A percentile compares a stretch with the other conserved stretches of the same genome.
phyloP scores from a whole-genome alignment of 2,113 vertebrate species.

The Camarhynchus parvulus region DNA sequence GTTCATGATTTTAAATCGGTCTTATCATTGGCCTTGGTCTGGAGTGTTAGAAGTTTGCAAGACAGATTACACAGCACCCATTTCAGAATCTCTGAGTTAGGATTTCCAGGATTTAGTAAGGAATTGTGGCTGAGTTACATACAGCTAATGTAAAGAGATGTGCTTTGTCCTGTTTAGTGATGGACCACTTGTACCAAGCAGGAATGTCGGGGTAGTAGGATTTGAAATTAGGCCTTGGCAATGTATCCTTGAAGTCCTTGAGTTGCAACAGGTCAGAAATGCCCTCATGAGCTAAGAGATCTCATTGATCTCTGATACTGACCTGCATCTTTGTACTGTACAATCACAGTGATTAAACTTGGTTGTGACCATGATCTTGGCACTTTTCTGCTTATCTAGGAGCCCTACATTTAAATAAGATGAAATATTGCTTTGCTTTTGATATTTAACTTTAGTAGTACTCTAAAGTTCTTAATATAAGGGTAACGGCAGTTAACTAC shows the following conservation, averaged over 20 bases:
- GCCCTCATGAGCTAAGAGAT: not conserved
- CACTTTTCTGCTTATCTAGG: not conserved
- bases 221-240: not conserved
- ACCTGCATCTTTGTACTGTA: not conserved
- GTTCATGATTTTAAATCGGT: not conserved
- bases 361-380: not conserved
- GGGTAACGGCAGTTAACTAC: not conserved
- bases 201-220: not conserved
- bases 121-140: not conserved
- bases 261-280: not conserved
- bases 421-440: not conserved
- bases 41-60: not conserved
- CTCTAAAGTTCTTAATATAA: not conserved
- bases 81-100: not conserved
- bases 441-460: not conserved
- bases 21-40: not conserved
- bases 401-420: not conserved
- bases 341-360: not conserved
- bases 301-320: not conserved
- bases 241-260: not conserved
- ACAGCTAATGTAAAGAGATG: not conserved
- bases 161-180: not conserved
- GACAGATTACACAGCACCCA: not conserved
- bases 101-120: not conserved
- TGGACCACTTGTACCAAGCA: not conserved